phyloP scores from a whole-genome alignment of 2,888 invertebrate genomes.

The Nowickia ferox region DNA sequence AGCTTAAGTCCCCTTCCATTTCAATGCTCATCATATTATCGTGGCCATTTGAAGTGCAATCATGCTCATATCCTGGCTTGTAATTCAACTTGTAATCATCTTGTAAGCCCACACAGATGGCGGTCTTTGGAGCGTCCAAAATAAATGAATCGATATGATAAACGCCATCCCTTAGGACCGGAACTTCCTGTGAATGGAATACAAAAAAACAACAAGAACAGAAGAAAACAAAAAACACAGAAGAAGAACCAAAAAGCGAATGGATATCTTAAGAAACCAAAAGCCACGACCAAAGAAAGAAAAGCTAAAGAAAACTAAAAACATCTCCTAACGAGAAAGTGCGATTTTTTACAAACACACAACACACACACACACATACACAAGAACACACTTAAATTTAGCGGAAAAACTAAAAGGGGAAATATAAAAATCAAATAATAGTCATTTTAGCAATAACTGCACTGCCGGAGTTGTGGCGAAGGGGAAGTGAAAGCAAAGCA shows the following conservation, averaged over 20 bases:
- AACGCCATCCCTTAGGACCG: slow-evolving; percentile 79
- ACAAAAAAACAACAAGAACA: slow-evolving; percentile 75
- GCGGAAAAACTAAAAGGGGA: slow-evolving; percentile 38
- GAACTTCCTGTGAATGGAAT: slow-evolving; percentile 81
- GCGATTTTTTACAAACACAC: slow-evolving; percentile 53
- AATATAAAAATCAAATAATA: slow-evolving; percentile 30
- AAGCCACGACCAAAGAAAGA: background rate
- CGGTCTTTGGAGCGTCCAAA: slow-evolving; percentile 81
- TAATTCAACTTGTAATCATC: slow-evolving; percentile 79
- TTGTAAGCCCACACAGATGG: slow-evolving; percentile 82
- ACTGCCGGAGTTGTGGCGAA: background rate
- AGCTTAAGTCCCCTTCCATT: slow-evolving; percentile 56
- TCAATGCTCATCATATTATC: slow-evolving; percentile 63
- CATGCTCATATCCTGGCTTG: slow-evolving; percentile 50
- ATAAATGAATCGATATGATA: slow-evolving; percentile 82
- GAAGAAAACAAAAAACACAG: slow-evolving; percentile 68
- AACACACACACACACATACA: background rate
- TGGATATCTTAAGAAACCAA: slow-evolving; percentile 27
- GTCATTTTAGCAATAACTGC: slow-evolving; percentile 29
- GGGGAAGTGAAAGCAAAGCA: slow-evolving; percentile 3
- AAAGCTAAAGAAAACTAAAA: slow-evolving; percentile 16
- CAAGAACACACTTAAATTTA: slow-evolving; percentile 5
- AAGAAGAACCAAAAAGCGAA: slow-evolving; percentile 39
- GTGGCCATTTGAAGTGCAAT: slow-evolving; percentile 46
- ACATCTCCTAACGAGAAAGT: slow-evolving; percentile 10